Evolutionary conservation across 2,888 invertebrate genomes (phyloP).

Genomic region (Caenorhabditis panamensis): DNA sequence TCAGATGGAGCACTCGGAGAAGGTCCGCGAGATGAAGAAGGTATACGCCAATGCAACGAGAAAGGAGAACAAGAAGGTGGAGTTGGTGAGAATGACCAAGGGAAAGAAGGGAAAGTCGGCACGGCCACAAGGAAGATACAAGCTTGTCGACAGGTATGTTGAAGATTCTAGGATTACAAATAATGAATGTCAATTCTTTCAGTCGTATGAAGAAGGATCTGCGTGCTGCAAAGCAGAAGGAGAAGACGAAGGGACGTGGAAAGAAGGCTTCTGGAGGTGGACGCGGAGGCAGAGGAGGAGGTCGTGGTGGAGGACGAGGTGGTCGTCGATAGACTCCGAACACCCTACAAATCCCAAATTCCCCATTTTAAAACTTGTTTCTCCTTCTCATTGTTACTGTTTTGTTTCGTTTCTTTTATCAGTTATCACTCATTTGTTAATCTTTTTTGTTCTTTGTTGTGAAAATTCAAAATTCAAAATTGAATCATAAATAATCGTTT

Average conservation of each 20-base stretch:
- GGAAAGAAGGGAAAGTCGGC: slow-evolving; percentile 75
- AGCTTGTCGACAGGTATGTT: slow-evolving; percentile 68
- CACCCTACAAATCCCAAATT: too few relatives aligned
- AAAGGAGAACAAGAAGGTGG: slow-evolving; percentile 90
- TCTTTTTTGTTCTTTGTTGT: slow-evolving; percentile 34
- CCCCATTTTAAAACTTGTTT: slow-evolving; percentile 9
- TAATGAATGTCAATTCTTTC: slow-evolving; percentile 28
- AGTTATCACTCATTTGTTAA: slow-evolving; percentile 1
- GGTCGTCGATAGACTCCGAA: slow-evolving; percentile 34
- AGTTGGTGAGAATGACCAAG: slow-evolving; percentile 95
- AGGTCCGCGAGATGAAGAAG: slow-evolving; percentile 83
- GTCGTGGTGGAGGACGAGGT: slow-evolving; percentile 30
- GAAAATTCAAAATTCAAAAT: too few relatives aligned
- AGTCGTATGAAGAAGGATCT: slow-evolving; percentile 73
- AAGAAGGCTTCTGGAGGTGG: slow-evolving; percentile 18
- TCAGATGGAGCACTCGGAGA: slow-evolving; percentile 94
- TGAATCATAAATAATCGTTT: too few relatives aligned
- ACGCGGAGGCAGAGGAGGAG: slow-evolving; percentile 7
- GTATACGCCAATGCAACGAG: slow-evolving; percentile 87
- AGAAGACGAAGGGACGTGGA: slow-evolving; percentile 71
- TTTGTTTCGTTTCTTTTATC: slow-evolving; percentile 4
- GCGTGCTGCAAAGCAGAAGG: slow-evolving; percentile 64
- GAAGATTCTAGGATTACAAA: not conserved
- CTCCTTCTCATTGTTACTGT: slow-evolving; percentile 16
- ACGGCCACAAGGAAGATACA: slow-evolving; percentile 78